A percentile compares a stretch with the other conserved stretches of the same genome.
phyloP scores from a whole-genome alignment of 2,797 vertebrate genomes.

The Paedocypris micromegethes region DNA sequence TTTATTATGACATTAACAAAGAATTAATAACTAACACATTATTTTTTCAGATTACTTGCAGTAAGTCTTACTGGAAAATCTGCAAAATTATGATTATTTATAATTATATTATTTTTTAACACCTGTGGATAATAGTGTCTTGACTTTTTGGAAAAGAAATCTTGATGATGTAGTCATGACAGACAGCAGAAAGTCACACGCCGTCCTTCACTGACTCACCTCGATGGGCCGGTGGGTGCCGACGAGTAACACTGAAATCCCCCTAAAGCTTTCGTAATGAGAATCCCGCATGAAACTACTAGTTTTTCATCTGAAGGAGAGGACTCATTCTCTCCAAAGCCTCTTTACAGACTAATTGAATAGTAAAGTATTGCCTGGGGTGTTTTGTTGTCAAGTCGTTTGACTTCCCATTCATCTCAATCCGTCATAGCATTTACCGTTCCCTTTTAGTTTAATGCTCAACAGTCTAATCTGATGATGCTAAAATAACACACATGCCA shows the following conservation, averaged over 20 bases:
- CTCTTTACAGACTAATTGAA: conserved; percentile 77
- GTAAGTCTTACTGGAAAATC: no score
- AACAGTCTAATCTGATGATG: conserved; percentile 53
- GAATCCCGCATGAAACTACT: conserved; percentile 62
- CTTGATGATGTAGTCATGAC: no score
- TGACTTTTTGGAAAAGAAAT: no score
- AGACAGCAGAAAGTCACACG: not conserved
- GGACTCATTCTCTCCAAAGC: conserved; percentile 66
- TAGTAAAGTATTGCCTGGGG: conserved; percentile 69
- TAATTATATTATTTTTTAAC: no score
- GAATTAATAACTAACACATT: no score
- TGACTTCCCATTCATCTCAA: conserved; percentile 73
- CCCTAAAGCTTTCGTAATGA: conserved; percentile 68
- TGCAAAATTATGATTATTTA: no score
- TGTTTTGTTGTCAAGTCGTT: conserved; percentile 74
- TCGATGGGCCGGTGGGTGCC: conserved; percentile 56
- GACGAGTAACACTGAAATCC: conserved; percentile 63
- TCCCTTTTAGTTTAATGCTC: conserved; percentile 63
- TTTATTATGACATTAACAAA: no score
- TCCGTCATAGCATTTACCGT: conserved; percentile 64
- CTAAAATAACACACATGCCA: conserved; percentile 48
- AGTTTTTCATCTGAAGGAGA: conserved; percentile 69
- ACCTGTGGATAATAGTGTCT: no score
- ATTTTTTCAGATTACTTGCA: no score
- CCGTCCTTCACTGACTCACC: conserved; percentile 51